phyloP scores from a whole-genome alignment of 37 sponge, comb jelly and placozoan species.

The Beroe forskalii region DNA sequence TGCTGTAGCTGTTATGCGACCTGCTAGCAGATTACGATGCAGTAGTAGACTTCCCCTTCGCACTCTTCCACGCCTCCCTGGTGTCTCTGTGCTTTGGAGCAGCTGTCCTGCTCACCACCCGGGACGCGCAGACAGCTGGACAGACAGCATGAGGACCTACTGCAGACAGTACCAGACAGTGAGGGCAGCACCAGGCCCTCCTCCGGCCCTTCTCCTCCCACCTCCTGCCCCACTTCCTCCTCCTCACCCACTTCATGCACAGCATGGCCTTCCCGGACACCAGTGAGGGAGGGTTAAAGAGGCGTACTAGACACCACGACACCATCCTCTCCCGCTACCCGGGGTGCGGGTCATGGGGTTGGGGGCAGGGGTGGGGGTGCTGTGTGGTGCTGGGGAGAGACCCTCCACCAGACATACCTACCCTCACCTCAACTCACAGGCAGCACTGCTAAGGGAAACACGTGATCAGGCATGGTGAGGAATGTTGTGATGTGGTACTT shows the following conservation, averaged over 20 bases:
- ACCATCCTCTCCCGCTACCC: background rate
- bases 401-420: background rate
- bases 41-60: conserved; percentile 48
- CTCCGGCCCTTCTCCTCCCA: background rate
- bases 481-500: too few relatives aligned
- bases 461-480: too few relatives aligned
- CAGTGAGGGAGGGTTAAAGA: background rate
- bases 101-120: conserved; percentile 5
- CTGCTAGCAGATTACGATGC: conserved; percentile 44
- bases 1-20: background rate
- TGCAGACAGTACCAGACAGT: background rate
- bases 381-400: background rate
- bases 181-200: background rate
- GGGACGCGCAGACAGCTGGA: background rate
- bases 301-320: conserved; percentile 7
- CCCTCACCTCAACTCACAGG: background rate
- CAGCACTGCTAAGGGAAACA: background rate
- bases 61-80: background rate
- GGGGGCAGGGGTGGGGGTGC: background rate
- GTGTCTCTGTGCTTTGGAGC: conserved; percentile 6
- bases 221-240: background rate
- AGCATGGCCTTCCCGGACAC: background rate
- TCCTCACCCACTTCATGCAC: conserved; percentile 16
- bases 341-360: background rate
- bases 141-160: conserved; percentile 6